These are phyloP conservation scores for Alloplasta piceator DNA, from an alignment of 2,888 invertebrate genomes.

Conservation along the genomic window DNA sequence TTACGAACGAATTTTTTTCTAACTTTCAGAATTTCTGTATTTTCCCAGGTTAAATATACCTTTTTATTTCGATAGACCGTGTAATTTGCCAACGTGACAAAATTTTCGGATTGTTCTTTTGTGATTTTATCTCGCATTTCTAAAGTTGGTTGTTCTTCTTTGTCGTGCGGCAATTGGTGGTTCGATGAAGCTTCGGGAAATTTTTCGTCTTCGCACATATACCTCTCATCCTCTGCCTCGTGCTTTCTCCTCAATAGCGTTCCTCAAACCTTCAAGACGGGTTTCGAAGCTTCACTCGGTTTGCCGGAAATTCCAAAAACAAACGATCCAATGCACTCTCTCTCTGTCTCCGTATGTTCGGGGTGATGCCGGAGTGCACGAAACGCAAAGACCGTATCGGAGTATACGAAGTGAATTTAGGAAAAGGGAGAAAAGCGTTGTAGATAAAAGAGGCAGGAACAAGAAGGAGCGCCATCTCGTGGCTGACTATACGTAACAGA, in stretches of 20 bases:
- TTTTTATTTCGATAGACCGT: too few relatives aligned
- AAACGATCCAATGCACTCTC: conserved; percentile 58
- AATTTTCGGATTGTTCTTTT: too few relatives aligned
- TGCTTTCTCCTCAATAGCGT: conserved; percentile 22
- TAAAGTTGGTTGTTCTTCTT: not conserved
- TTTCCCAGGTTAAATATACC: too few relatives aligned
- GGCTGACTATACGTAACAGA: not conserved
- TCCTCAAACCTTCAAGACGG: conserved; percentile 35
- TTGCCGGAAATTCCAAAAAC: conserved; percentile 62
- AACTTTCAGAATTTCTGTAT: too few relatives aligned
- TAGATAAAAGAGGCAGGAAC: conserved; percentile 1
- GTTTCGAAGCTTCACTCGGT: conserved; percentile 19
- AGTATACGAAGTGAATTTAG: conserved; percentile 3
- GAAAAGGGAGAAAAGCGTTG: not conserved
- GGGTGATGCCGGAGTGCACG: conserved; percentile 30
- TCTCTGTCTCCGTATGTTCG: conserved; percentile 13
- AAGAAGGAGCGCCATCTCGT: conserved; percentile 24
- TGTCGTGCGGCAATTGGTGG: not conserved
- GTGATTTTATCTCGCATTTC: too few relatives aligned
- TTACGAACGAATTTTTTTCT: too few relatives aligned
- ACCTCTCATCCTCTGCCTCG: conserved; percentile 1
- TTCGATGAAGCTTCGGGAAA: not conserved
- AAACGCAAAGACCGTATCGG: conserved; percentile 26
- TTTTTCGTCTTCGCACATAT: not conserved
- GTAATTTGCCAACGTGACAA: too few relatives aligned